Base-by-base conservation (phyloP, 2,113 vertebrate genomes). In the Oenanthe oenanthe region DNA sequence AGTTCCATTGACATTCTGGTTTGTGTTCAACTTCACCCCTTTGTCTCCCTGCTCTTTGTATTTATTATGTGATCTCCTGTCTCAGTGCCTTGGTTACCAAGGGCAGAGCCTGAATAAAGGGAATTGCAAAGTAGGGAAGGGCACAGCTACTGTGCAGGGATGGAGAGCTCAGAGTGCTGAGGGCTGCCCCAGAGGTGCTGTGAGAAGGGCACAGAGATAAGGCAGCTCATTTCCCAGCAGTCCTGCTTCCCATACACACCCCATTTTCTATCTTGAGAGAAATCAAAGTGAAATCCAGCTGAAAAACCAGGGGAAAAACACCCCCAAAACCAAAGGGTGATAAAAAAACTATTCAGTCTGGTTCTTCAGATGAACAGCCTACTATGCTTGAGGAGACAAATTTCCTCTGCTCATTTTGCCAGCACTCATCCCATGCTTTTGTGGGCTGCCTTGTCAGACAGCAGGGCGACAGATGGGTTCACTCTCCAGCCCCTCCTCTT, bases 391-490 rank as follows among this genome's bases (percentile, higher is more conserved):
- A 42, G 32, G 51, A 92, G 51, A 50, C 13, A 56, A n/a, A 54
- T 67, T 68, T 92, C 68, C 45, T 65, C 10, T 2, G 20, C 43
- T 85, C 58, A 28, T 72, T 75, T 56, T 82, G 65, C 74, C 81
- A 82, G 63, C 66, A 21, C 75, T 94, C 77, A n/a, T 57, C 43
- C 80, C 2, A 2, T 8, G 47, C 68, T 81, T 53, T 76, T 17
- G 0, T 4, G 6, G 86, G 65, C 60, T 71, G 73, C 78, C 63
- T 96, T 6, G 14, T 56, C 72, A 84, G 93, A 54, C 81, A 82
- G 90, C 45, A 68, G 74, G 66, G 32, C n/a, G 75, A 92, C 82
- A 95, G 95, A 95, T 85, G 82, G 89, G 58, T 48, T 85, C 47
- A 22, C 29, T 70, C 48, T 77, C 29, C 76, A 80, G 54, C 65